A percentile compares a stretch with the other conserved stretches of the same genome.
Conservation (phyloP, 2,888 invertebrate species). For the Ecliptopera silaceata region DNA sequence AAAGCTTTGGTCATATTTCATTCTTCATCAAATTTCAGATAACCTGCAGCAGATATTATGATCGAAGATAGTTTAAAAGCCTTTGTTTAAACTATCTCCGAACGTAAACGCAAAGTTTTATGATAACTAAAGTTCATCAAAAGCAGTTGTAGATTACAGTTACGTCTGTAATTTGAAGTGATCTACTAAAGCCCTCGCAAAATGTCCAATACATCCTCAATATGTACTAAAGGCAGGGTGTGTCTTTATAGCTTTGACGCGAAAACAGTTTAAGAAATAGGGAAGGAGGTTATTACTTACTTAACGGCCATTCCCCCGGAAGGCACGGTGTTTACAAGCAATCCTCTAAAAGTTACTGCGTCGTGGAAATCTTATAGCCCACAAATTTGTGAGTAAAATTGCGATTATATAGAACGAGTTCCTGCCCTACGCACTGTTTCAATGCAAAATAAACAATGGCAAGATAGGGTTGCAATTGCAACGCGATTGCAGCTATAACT, state of each 20-base stretch:
- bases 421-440: background rate
- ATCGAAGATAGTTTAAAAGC: no score
- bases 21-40: no score
- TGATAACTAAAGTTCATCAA: no score
- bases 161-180: no score
- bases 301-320: slow-evolving; percentile 23
- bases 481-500: no score
- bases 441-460: background rate
- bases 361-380: slow-evolving; percentile 12
- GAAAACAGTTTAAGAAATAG: slow-evolving; percentile 19
- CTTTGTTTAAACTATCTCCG: no score
- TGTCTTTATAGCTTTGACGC: slow-evolving; percentile 1
- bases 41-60: no score
- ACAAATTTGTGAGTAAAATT: slow-evolving; percentile 3
- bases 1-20: no score
- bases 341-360: slow-evolving; percentile 23
- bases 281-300: slow-evolving; percentile 26
- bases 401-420: slow-evolving; percentile 6
- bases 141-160: no score
- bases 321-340: slow-evolving; percentile 22
- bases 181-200: background rate
- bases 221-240: background rate
- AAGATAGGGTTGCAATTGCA: no score
- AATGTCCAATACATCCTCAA: background rate
- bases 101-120: no score